These are phyloP conservation scores for Argya squamiceps DNA, from an alignment of 2,797 vertebrate genomes.

Conservation along the genomic window DNA sequence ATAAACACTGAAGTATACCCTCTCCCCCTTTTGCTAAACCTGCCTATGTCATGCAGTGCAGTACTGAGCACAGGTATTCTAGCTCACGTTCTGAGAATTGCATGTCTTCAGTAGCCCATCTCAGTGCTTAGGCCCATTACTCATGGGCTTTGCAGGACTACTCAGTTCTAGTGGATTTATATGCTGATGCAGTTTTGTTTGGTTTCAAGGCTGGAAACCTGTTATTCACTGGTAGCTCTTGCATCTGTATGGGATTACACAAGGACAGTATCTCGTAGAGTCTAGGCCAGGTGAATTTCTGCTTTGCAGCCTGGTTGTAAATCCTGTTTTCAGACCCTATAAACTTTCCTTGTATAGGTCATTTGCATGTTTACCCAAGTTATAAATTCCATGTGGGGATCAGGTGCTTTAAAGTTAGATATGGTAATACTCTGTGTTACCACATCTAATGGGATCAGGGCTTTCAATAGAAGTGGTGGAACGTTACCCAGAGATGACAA, in stretches of 20 bases:
- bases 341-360: neutral
- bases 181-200: neutral
- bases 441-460: neutral
- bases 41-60: neutral
- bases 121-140: neutral
- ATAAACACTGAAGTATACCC: neutral
- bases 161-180: neutral
- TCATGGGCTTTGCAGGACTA: neutral
- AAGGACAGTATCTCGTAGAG: neutral
- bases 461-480: neutral
- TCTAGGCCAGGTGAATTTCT: neutral
- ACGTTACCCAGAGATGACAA: neutral
- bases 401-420: neutral
- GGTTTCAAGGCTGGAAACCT: neutral
- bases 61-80: neutral
- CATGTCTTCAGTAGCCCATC: neutral
- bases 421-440: neutral
- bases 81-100: neutral
- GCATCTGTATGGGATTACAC: rapidly evolving
- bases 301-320: neutral
- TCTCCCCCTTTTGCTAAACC: neutral
- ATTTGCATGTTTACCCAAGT: neutral
- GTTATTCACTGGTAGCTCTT: neutral
- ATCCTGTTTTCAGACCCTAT: neutral
- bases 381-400: neutral